Conservation (phyloP, 2,113 vertebrate species). For the Struthidea cinerea region DNA sequence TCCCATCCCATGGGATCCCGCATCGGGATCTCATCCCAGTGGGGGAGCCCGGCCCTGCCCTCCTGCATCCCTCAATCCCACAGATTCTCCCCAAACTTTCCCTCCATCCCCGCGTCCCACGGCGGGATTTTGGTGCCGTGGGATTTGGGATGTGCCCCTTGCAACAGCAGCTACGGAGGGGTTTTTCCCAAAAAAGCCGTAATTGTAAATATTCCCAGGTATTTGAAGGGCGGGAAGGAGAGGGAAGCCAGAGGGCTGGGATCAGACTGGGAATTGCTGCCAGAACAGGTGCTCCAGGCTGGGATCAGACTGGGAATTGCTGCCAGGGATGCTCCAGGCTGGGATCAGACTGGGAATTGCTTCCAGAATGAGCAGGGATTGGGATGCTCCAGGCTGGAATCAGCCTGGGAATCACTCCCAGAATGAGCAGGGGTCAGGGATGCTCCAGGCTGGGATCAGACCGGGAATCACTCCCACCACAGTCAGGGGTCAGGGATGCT, state of each 20-base stretch:
- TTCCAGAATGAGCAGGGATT: rapidly evolving
- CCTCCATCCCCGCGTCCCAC: not conserved
- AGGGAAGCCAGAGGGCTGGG: not conserved
- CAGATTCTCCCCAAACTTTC: not conserved
- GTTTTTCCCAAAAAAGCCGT: rapidly evolving
- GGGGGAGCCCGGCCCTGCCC: not conserved
- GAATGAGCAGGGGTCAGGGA: not conserved
- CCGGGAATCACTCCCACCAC: rapidly evolving
- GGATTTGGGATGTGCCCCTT: not conserved
- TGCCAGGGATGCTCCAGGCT: not conserved
- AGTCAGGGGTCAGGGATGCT: rapidly evolving
- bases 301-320: not conserved
- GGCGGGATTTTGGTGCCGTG: rapidly evolving
- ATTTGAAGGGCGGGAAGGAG: not conserved
- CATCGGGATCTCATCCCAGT: rapidly evolving
- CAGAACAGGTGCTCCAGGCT: rapidly evolving
- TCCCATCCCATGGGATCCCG: rapidly evolving
- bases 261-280: not conserved
- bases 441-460: not conserved
- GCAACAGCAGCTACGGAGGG: rapidly evolving
- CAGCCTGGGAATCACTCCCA: not conserved
- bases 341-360: rapidly evolving
- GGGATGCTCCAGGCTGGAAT: not conserved
- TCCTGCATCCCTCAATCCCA: not conserved
- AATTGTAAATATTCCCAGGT: not conserved